Percentiles rank a stretch among this genome's conserved stretches.
Conservation (phyloP, 2,113 vertebrate genomes). For the Carassius auratus region DNA sequence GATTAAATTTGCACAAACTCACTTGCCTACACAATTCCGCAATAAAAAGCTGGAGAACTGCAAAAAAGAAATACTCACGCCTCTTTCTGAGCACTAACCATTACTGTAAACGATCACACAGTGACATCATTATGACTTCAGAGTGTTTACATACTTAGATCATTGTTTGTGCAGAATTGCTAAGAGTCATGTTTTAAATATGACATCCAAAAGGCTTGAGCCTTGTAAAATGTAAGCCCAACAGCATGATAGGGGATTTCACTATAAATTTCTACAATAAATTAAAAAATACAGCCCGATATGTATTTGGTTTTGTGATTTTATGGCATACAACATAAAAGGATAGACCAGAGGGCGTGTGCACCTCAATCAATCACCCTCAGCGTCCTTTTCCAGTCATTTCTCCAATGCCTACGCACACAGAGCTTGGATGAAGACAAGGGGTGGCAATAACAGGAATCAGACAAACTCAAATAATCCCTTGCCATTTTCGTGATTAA, state of each 20-base stretch:
- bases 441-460: constrained; percentile 45
- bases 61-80: neutral
- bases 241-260: neutral
- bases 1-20: no score
- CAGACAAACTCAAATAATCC: constrained; percentile 12
- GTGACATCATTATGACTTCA: neutral
- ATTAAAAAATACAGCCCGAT: neutral
- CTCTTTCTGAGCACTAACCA: neutral
- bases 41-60: neutral
- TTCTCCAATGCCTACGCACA: constrained; percentile 16
- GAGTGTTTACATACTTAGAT: neutral
- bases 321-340: neutral
- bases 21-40: neutral
- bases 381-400: constrained; percentile 22
- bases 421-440: constrained; percentile 24
- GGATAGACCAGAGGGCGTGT: neutral
- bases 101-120: neutral
- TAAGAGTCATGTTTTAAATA: neutral
- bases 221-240: neutral
- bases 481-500: neutral
- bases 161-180: neutral
- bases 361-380: constrained; percentile 32
- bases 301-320: neutral
- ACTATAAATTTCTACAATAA: neutral
- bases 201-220: neutral